These are phyloP conservation scores for Sebastolobus altivelis DNA, from an alignment of 2,797 vertebrate species.

Conservation along the genomic window DNA sequence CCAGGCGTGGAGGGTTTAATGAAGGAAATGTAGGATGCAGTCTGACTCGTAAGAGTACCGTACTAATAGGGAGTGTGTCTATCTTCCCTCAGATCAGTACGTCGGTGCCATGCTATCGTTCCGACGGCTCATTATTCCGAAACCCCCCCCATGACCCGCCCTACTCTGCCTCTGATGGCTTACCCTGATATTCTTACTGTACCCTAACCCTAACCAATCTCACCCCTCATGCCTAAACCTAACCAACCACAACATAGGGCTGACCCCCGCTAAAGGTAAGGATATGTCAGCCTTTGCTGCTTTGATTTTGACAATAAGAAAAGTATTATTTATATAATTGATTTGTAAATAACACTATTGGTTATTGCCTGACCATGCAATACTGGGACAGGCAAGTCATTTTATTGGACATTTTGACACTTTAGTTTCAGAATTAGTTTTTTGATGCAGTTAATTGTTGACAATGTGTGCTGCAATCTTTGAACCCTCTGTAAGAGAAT, in stretches of 20 bases:
- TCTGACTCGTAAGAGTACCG: not conserved
- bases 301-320: not conserved
- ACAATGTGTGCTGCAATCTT: not conserved
- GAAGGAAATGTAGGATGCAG: no score
- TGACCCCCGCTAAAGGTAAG: not conserved
- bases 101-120: fast-evolving
- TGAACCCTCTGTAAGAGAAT: not conserved
- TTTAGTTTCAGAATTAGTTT: not conserved
- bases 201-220: not conserved
- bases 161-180: not conserved
- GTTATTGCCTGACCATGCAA: not conserved
- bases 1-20: not conserved
- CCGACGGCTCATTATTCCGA: not conserved
- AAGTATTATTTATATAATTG: not conserved
- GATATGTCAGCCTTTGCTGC: not conserved
- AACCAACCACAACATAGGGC: not conserved
- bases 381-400: not conserved
- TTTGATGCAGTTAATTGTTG: not conserved
- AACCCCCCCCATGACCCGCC: not conserved
- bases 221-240: not conserved
- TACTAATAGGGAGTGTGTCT: not conserved
- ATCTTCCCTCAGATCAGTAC: not conserved
- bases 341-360: not conserved
- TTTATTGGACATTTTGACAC: not conserved
- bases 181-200: not conserved